phyloP scores from a whole-genome alignment of 2,797 vertebrate genomes.

The Lutjanus argentimaculatus region DNA sequence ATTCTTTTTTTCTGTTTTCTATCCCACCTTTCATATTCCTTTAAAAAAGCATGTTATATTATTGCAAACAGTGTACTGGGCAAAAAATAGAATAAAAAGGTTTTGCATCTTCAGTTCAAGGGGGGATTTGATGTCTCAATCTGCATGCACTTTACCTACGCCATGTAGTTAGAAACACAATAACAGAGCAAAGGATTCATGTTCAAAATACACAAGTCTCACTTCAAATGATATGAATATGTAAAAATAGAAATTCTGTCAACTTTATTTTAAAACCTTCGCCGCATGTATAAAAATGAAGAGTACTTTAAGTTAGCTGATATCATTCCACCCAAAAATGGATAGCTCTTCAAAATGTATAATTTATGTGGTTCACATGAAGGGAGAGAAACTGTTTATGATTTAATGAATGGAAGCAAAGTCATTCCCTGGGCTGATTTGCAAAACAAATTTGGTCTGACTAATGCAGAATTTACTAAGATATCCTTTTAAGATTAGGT shows the following conservation, averaged over 20 bases:
- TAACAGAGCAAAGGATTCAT: too few relatives aligned
- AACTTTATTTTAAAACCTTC: too few relatives aligned
- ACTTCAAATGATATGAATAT: too few relatives aligned
- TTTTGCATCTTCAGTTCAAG: background rate
- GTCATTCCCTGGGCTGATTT: background rate
- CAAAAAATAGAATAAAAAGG: background rate
- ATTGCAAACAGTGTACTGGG: background rate
- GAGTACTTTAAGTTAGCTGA: too few relatives aligned
- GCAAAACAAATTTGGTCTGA: background rate
- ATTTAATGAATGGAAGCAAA: background rate
- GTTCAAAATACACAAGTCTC: too few relatives aligned
- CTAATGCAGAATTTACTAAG: background rate
- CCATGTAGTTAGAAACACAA: too few relatives aligned
- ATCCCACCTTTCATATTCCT: background rate
- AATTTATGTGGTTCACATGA: background rate
- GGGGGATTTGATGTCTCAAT: background rate
- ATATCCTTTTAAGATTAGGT: background rate
- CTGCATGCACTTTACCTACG: too few relatives aligned
- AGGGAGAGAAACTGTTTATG: background rate
- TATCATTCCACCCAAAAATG: too few relatives aligned
- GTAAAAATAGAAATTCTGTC: too few relatives aligned
- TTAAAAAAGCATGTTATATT: background rate
- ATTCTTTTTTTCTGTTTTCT: too few relatives aligned
- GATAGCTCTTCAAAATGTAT: background rate
- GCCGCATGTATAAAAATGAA: too few relatives aligned